A percentile compares a stretch with the other conserved stretches of the same genome.
These are phyloP conservation scores for Lanistes nyassanus DNA, from an alignment of 1,140 invertebrate species.

Conservation along the genomic window DNA sequence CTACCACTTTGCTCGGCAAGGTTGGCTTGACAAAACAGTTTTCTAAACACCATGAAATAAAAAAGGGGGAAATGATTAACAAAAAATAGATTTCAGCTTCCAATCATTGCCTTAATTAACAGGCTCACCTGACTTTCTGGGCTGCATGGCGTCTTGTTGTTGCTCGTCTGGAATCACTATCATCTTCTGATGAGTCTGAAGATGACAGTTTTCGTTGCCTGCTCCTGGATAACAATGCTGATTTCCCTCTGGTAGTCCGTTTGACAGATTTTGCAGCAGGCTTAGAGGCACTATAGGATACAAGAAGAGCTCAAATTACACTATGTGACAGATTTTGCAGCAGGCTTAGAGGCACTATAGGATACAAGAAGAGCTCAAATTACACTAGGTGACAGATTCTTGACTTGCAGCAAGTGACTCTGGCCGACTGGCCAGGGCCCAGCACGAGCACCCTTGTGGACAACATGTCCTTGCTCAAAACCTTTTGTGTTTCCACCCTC, in stretches of 20 bases:
- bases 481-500: no score
- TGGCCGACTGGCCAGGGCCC: no score
- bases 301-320: neutral
- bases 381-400: neutral
- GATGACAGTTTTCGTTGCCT: slow-evolving; percentile 37
- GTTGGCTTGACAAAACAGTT: neutral
- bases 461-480: no score
- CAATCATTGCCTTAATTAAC: neutral
- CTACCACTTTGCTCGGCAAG: neutral
- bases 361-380: neutral
- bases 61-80: no score
- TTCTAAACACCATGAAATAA: no score
- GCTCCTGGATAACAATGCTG: slow-evolving; percentile 28
- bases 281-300: slow-evolving; percentile 1
- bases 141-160: slow-evolving; percentile 62
- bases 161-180: slow-evolving; percentile 41
- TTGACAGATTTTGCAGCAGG: slow-evolving; percentile 16
- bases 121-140: slow-evolving; percentile 74
- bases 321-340: slow-evolving; percentile 12
- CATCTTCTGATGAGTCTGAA: slow-evolving; percentile 49
- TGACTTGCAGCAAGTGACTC: slow-evolving; percentile 11
- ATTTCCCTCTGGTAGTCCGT: slow-evolving; percentile 14
- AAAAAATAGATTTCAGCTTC: no score
- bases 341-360: slow-evolving; percentile 5
- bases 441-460: no score